A percentile compares a stretch with the other conserved stretches of the same genome.
Conservation (phyloP, 2,888 invertebrate species). For the Polietes domitor region DNA sequence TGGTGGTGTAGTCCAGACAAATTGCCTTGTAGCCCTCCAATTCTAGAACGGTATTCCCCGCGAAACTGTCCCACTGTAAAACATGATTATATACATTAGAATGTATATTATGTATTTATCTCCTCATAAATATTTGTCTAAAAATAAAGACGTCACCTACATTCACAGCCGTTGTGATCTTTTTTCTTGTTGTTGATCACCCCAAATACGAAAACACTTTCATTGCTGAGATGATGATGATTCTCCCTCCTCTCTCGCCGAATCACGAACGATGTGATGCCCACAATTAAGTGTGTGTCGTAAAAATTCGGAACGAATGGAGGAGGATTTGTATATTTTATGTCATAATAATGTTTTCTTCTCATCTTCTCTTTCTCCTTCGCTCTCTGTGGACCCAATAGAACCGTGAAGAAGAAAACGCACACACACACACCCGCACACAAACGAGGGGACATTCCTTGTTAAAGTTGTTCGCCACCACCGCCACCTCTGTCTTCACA, state of each 20-base stretch:
- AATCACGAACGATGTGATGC: not conserved
- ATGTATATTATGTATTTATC: conserved; percentile 34
- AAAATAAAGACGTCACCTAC: conserved; percentile 57
- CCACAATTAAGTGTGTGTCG: conserved; percentile 19
- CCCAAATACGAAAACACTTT: conserved; percentile 36
- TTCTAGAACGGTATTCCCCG: no score
- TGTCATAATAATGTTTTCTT: conserved; percentile 21
- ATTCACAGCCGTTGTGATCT: conserved; percentile 15
- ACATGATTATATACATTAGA: conserved; percentile 16
- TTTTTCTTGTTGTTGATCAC: conserved; percentile 7
- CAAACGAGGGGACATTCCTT: not conserved
- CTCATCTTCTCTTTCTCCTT: not conserved
- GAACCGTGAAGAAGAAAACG: conserved; percentile 19
- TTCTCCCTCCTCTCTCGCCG: conserved; percentile 8
- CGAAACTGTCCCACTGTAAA: not conserved
- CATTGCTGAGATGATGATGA: conserved; percentile 27
- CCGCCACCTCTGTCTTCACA: not conserved
- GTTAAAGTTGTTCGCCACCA: not conserved
- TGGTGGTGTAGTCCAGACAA: no score
- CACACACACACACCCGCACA: not conserved
- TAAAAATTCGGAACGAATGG: not conserved
- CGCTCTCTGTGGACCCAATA: not conserved
- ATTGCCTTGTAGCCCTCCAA: no score
- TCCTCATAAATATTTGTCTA: conserved; percentile 41
- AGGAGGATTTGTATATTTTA: conserved; percentile 20